Evolutionary conservation across 2,888 invertebrate genomes (phyloP), one percentile per base, ranked within the genome.

Genomic region (Orthosia incerta): DNA sequence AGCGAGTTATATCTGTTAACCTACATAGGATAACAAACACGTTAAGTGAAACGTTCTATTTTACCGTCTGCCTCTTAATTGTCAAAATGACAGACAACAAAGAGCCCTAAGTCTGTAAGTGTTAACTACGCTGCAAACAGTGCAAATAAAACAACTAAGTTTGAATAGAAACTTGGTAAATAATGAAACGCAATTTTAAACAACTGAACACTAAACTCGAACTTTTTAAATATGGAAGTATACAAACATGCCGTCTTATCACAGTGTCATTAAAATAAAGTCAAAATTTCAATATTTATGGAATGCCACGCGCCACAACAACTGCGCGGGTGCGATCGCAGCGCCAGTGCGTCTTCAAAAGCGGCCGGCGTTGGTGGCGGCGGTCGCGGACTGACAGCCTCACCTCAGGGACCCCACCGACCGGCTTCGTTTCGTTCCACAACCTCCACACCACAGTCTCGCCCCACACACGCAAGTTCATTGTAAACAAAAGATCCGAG

Each of bases 311-410:
- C 87, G 86, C 70, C 79, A 71, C 75, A 59, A 55, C 18, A 56
- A 71, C 59, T 72, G 73, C 71, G 57, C 50, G 79, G 65, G 61
- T 66, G 78, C 83, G 85, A 81, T 74, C 60, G 71, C 72, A 77
- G 84, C 80, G 80, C 81, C 77, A 80, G 53, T 72, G 55, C 71
- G 74, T 59, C 64, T 53, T 66, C 64, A 46, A n/a, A 51, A 31
- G 63, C 84, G 82, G 82, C 84, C 84, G 83, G 80, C 84, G 77
- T 79, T 80, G 85, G 59, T 75, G 85, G 80, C 84, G 89, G 74
- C 89, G 78, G 79, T 83, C 88, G 87, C 90, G 86, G 76, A 91
- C 91, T 91, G 90, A 87, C 66, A 75, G 59, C 7, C 4, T 64
- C 60, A 53, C 55, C 78, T 48, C 61, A 31, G 78, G 74, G 80